Evolutionary conservation across 2,113 vertebrate genomes (phyloP).

Genomic region (Canis aureus): DNA sequence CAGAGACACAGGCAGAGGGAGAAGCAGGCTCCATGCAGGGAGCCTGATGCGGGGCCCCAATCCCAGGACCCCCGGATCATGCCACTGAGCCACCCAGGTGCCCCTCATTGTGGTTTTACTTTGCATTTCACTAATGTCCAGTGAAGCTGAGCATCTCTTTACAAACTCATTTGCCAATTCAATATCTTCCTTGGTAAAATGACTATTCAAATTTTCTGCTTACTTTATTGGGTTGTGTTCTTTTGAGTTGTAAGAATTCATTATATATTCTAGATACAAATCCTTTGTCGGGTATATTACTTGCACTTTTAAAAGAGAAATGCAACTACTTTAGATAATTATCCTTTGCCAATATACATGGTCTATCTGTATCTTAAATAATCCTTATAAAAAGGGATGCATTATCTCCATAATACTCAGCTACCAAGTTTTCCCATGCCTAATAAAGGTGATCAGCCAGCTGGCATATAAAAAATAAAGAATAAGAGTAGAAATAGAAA

Average conservation of each 20-base stretch:
- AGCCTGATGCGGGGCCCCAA: too few relatives aligned
- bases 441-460: background rate
- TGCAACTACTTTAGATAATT: slow-evolving; percentile 1
- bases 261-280: slow-evolving; percentile 16
- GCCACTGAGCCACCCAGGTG: too few relatives aligned
- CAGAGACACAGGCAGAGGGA: too few relatives aligned
- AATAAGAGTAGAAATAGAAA: background rate
- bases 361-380: background rate
- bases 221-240: background rate
- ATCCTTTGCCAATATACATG: background rate
- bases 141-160: background rate
- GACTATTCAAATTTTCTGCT: slow-evolving; percentile 26
- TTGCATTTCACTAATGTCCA: slow-evolving; percentile 18
- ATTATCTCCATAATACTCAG: background rate
- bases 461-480: background rate
- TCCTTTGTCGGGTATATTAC: background rate
- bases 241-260: slow-evolving; percentile 19
- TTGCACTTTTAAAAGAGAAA: slow-evolving; percentile 20
- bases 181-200: background rate
- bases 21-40: too few relatives aligned
- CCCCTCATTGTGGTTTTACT: background rate
- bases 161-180: background rate
- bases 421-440: background rate
- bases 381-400: background rate
- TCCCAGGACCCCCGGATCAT: too few relatives aligned